A percentile compares a stretch with the other conserved stretches of the same genome.
These are phyloP conservation scores for Pseudomugil tenellus DNA, from an alignment of 2,797 vertebrate species.

Conservation along the genomic window DNA sequence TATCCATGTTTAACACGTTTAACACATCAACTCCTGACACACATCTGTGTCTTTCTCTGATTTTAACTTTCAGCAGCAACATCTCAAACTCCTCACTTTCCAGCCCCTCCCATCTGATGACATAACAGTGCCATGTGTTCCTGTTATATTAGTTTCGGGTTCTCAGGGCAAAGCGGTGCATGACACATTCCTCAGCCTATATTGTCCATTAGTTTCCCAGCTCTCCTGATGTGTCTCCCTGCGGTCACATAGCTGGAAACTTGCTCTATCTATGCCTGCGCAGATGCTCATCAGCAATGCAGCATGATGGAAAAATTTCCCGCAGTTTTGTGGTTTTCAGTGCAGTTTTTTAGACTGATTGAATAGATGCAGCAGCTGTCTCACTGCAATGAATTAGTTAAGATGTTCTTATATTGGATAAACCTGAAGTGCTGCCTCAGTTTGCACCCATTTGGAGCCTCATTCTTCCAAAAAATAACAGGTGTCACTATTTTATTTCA, in stretches of 20 bases:
- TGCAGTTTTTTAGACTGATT: constrained; percentile 52
- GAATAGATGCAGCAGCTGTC: constrained; percentile 53
- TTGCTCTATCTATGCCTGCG: background rate
- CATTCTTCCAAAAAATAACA: constrained; percentile 13
- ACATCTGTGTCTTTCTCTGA: too few species aligned
- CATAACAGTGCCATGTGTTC: background rate
- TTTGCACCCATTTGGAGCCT: constrained; percentile 31
- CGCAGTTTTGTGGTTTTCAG: constrained; percentile 47
- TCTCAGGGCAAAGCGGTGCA: background rate
- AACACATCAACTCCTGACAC: too few species aligned
- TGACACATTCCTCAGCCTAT: constrained; percentile 14
- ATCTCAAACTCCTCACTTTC: background rate
- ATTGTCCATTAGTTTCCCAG: constrained; percentile 18
- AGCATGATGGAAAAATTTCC: constrained; percentile 43
- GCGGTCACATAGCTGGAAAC: constrained; percentile 12
- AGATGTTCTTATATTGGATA: constrained; percentile 8
- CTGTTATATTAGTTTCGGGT: background rate
- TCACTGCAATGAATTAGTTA: constrained; percentile 21
- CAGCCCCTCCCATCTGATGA: background rate
- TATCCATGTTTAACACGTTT: too few species aligned
- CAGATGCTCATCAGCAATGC: constrained; percentile 30
- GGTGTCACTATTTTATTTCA: constrained; percentile 33
- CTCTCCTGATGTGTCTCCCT: constrained; percentile 13
- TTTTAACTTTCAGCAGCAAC: too few species aligned
- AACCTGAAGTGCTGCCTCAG: constrained; percentile 42